Evolutionary conservation across 2,888 invertebrate genomes (phyloP).

Genomic region (Lacanobia oleracea): DNA sequence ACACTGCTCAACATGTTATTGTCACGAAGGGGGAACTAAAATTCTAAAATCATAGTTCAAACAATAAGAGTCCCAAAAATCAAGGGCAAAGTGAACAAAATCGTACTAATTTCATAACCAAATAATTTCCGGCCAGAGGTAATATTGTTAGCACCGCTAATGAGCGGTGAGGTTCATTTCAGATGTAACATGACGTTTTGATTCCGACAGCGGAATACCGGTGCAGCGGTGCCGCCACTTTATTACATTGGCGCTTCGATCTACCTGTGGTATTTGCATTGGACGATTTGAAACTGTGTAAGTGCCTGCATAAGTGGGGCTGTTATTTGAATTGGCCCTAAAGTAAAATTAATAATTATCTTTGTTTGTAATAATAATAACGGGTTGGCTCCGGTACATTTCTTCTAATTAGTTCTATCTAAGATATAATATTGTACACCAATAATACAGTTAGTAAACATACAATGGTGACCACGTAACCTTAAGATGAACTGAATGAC

Average conservation of each 20-base stretch:
- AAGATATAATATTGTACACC: too few relatives aligned
- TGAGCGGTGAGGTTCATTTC: conserved; percentile 1
- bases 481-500: too few relatives aligned
- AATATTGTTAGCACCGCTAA: conserved; percentile 13
- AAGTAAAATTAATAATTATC: too few relatives aligned
- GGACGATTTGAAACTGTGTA: neutral
- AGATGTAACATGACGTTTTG: conserved; percentile 17
- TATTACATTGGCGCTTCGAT: neutral
- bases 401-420: too few relatives aligned
- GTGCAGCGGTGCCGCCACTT: neutral
- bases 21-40: neutral
- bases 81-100: conserved; percentile 2
- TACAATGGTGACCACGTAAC: too few relatives aligned
- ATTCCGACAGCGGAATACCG: neutral
- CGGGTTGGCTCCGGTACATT: too few relatives aligned
- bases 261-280: too few relatives aligned
- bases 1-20: neutral
- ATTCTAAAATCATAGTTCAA: neutral
- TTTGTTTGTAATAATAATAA: too few relatives aligned
- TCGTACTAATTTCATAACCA: conserved; percentile 1
- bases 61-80: neutral
- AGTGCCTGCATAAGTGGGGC: neutral
- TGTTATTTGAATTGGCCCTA: too few relatives aligned
- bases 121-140: conserved; percentile 4
- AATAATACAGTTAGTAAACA: too few relatives aligned